Evolutionary conservation across 2,113 vertebrate genomes (phyloP).

Genomic region (Laticauda colubrina): DNA sequence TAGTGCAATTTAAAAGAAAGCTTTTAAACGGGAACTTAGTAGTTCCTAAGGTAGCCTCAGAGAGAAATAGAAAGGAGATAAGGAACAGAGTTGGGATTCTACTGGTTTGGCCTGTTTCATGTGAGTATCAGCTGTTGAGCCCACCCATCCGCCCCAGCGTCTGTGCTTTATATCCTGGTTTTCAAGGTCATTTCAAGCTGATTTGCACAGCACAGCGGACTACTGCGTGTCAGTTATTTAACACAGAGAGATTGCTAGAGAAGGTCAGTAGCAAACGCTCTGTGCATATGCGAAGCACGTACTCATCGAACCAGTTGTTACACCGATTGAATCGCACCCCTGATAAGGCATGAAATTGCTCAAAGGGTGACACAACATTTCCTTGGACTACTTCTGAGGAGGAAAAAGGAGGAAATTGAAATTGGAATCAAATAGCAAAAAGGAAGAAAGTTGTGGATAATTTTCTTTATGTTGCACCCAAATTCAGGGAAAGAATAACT

Average conservation of each 20-base stretch:
- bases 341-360: not conserved
- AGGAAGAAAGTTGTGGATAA: not conserved
- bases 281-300: no score
- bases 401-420: not conserved
- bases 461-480: not conserved
- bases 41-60: not conserved
- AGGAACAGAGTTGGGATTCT: not conserved
- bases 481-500: not conserved
- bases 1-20: not conserved
- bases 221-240: no score
- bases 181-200: no score
- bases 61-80: not conserved
- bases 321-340: no score
- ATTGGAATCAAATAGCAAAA: not conserved
- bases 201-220: no score
- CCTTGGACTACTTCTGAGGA: not conserved
- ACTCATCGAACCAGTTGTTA: no score
- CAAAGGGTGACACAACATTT: not conserved
- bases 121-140: no score
- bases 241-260: no score
- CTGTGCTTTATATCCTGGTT: no score
- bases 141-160: no score
- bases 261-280: no score
- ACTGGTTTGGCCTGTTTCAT: no score
- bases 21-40: not conserved